Evolutionary conservation across 2,888 invertebrate species (phyloP).

Genomic region (Nycteola revayana): DNA sequence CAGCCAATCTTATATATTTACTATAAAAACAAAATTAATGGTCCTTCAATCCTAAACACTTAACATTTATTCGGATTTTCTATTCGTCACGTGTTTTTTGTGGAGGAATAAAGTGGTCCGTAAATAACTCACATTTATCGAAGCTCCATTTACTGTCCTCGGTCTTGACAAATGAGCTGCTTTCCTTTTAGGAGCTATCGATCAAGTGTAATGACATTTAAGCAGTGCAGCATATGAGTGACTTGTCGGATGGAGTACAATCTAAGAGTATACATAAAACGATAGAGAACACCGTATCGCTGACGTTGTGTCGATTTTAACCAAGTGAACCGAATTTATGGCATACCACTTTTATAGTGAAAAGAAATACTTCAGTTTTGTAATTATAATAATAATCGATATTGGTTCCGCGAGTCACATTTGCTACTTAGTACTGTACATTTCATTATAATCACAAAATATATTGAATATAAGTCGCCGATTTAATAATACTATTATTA

Average conservation of each 20-base stretch:
- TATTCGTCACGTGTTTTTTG: conserved; percentile 59
- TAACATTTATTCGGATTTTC: conserved; percentile 59
- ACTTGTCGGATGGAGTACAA: conserved; percentile 36
- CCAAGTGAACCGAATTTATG: too few relatives aligned
- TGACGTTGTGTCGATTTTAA: too few relatives aligned
- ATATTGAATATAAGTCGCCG: too few relatives aligned
- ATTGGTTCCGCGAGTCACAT: too few relatives aligned
- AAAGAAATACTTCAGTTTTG: too few relatives aligned
- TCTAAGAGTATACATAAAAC: too few relatives aligned
- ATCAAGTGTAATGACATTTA: conserved; percentile 71
- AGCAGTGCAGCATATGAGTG: conserved; percentile 54
- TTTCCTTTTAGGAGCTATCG: conserved; percentile 57
- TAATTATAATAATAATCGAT: too few relatives aligned
- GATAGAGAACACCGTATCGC: too few relatives aligned
- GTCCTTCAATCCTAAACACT: conserved; percentile 59
- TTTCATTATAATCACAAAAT: too few relatives aligned
- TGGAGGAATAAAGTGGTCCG: conserved; percentile 48
- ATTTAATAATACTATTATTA: too few relatives aligned
- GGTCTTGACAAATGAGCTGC: conserved; percentile 68
- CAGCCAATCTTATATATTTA: conserved; percentile 27
- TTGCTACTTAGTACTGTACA: too few relatives aligned
- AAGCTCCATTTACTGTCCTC: conserved; percentile 66
- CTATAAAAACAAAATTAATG: conserved; percentile 53
- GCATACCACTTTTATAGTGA: too few relatives aligned
- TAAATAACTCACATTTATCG: conserved; percentile 67